Conservation (phyloP, 2,888 invertebrate species). For the Buathra laborator region DNA sequence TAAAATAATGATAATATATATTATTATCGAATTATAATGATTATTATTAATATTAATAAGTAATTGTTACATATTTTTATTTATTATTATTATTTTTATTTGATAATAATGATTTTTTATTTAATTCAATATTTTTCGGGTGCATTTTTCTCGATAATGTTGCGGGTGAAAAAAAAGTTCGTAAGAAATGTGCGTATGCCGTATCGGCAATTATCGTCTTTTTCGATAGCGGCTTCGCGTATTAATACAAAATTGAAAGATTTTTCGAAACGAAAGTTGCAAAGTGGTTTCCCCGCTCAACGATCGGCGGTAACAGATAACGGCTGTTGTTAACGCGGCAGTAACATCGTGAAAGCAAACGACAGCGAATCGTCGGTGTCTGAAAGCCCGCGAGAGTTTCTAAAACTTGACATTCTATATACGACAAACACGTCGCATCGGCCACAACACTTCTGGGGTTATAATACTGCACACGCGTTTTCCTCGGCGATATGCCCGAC, state of each 20-base stretch:
- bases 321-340: conserved; percentile 30
- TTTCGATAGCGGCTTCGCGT: background rate
- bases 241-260: background rate
- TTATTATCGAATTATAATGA: too few species aligned
- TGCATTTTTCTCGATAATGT: too few species aligned
- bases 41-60: too few species aligned
- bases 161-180: too few species aligned
- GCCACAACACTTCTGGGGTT: conserved; percentile 11
- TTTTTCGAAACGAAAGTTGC: conserved; percentile 14
- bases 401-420: conserved; percentile 72
- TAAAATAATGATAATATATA: too few species aligned
- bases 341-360: conserved; percentile 44
- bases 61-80: too few species aligned
- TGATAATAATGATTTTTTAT: too few species aligned
- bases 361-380: conserved; percentile 44
- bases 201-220: background rate
- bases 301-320: conserved; percentile 3
- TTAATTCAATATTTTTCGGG: too few species aligned
- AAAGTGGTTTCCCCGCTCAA: background rate
- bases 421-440: conserved; percentile 51
- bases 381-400: conserved; percentile 69
- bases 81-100: too few species aligned
- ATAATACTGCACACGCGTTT: conserved; percentile 20
- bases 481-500: background rate
- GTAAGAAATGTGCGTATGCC: background rate